Evolutionary conservation across 2,113 vertebrate species (phyloP).

Genomic region (Pygoscelis adeliae): DNA sequence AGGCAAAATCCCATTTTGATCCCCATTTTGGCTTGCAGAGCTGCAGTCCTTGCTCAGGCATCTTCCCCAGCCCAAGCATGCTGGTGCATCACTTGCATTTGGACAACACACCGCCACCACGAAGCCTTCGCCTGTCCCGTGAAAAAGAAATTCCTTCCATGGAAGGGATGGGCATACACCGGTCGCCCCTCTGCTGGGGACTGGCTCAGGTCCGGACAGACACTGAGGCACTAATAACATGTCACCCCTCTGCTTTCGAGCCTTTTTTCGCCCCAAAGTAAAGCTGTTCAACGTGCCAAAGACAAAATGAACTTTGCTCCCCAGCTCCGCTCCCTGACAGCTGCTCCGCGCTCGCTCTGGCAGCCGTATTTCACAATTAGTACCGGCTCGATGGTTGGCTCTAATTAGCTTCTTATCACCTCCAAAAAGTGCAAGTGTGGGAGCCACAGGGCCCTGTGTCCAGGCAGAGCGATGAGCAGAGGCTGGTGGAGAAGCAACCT

Average conservation of each 20-base stretch:
- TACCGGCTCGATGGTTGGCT: neutral
- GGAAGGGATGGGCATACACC: neutral
- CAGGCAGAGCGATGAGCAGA: neutral
- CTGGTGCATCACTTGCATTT: rapidly evolving
- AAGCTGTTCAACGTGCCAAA: neutral
- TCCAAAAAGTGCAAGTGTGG: neutral
- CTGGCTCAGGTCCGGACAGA: neutral
- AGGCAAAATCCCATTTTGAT: neutral
- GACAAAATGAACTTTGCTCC: neutral
- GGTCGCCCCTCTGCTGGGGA: rapidly evolving
- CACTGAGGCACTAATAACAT: too few species aligned
- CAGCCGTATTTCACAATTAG: neutral
- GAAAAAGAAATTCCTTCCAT: neutral
- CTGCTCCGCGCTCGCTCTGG: rapidly evolving
- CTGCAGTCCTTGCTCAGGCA: neutral
- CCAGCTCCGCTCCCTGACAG: neutral
- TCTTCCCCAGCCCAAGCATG: too few species aligned
- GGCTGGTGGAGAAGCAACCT: neutral
- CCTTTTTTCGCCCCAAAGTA: neutral
- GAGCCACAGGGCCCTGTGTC: neutral
- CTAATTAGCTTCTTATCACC: neutral
- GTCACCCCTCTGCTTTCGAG: neutral
- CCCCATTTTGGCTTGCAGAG: neutral
- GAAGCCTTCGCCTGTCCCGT: rapidly evolving
- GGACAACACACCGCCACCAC: neutral